Evolutionary conservation across 1,140 invertebrate species (phyloP), one percentile per base, ranked within the genome.

Genomic region (Vollenhovia emeryi): DNA sequence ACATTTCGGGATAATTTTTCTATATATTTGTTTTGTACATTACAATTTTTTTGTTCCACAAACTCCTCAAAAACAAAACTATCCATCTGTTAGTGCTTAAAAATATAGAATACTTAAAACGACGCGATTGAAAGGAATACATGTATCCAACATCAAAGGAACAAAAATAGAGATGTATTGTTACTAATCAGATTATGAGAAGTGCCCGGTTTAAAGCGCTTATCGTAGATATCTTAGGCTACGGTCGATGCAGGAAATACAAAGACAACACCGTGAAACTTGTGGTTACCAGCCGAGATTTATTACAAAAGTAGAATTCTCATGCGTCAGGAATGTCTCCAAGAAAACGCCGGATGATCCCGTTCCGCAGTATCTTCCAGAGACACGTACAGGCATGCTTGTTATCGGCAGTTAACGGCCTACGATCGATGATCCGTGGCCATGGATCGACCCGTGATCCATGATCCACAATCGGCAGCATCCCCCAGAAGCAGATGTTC

Each of bases 211-310:
- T 73, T 33, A 33, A 9, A 13, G 18, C 21, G 33, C 11, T 45
- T 7, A 33, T n/a, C 9, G 2, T 36, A 36, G 3, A 36, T 13
- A 45, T 52, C 13, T 73, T 55, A 55, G 52, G 27, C n/a, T 74
- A 71, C 4, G 24, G 48, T 18, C 21, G 24, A 15, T 0, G 13
- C 24, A 24, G 36, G 45, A 5, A 6, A 40, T 5, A 36, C n/a
- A 84, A 52, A 50, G 45, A 84, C 11, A 30, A 52, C 52, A 57
- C 3, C 15, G 18, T 48, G 21, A 55, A 36, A 62, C 55, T 60
- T 45, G 64, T 36, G 69, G 57, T 92, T 90, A 91, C 91, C 89
- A 93, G 84, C 69, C 69, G 87, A 80, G 86, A 80, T 93, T 93
- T 93, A 93, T 93, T 93, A 86, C 21, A 86, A 66, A 78, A 55